Evolutionary conservation across 2,113 vertebrate genomes (phyloP).

Genomic region (Oreocharis arfaki): DNA sequence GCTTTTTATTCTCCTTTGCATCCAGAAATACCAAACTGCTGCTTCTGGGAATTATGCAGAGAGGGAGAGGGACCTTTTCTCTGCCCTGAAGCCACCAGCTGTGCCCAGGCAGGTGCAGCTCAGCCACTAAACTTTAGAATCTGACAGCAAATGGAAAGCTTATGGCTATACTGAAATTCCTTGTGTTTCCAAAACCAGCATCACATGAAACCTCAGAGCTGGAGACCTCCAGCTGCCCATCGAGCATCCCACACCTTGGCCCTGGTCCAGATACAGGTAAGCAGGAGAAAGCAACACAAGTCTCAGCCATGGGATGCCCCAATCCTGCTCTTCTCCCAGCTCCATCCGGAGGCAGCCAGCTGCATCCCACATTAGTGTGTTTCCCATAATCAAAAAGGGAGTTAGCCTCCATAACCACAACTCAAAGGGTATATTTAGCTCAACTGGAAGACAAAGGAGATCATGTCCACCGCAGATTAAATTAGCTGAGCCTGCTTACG

Average conservation of each 20-base stretch:
- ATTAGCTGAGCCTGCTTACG: background rate
- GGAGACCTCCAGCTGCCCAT: background rate
- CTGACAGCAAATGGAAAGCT: background rate
- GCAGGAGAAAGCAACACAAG: background rate
- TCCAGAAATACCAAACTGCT: background rate
- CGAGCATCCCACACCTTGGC: accelerated
- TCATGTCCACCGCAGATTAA: background rate
- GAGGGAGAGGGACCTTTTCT: background rate
- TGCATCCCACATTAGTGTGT: accelerated
- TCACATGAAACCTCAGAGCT: accelerated
- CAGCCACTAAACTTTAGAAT: background rate
- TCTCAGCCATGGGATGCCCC: background rate
- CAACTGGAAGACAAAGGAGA: conserved; percentile 4
- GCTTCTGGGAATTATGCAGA: background rate
- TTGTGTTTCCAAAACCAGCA: background rate
- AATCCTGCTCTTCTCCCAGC: accelerated
- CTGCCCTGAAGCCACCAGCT: background rate
- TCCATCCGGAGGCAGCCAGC: background rate
- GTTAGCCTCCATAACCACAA: background rate
- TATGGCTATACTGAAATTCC: background rate
- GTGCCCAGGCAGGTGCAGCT: background rate
- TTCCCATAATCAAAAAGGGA: background rate
- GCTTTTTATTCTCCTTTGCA: background rate
- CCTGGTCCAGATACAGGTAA: background rate
- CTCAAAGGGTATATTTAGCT: background rate